A percentile compares a stretch with the other conserved stretches of the same genome.
phyloP scores from a whole-genome alignment of 2,888 invertebrate genomes.

The Microdon myrmicae region DNA sequence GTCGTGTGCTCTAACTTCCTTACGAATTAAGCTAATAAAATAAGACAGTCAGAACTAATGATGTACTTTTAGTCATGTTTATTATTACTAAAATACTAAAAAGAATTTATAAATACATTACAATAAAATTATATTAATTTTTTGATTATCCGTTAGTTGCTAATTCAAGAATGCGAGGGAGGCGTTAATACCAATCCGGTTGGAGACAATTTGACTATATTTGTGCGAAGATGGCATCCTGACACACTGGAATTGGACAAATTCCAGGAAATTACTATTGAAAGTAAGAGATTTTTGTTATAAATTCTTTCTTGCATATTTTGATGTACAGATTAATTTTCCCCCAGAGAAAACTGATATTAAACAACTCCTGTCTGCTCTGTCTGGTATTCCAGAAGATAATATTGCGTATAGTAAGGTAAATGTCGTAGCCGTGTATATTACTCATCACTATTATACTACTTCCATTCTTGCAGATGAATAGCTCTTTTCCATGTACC shows the following conservation, averaged over 20 bases:
- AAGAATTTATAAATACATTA: too few relatives aligned
- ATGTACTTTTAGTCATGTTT: too few relatives aligned
- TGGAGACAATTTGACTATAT: constrained; percentile 69
- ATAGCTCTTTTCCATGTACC: constrained; percentile 72
- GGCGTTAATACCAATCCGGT: constrained; percentile 65
- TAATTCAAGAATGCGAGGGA: constrained; percentile 65
- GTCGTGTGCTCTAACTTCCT: too few relatives aligned
- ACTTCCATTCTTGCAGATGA: constrained; percentile 55
- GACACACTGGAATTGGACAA: constrained; percentile 69
- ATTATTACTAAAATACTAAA: too few relatives aligned
- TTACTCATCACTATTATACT: too few relatives aligned
- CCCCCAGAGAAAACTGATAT: constrained; percentile 69
- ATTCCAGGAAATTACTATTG: constrained; percentile 71
- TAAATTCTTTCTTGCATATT: not conserved
- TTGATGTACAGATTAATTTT: not conserved
- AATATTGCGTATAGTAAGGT: constrained; percentile 73
- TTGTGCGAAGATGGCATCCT: constrained; percentile 72
- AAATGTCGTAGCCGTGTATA: constrained; percentile 5
- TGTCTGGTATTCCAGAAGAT: constrained; percentile 73
- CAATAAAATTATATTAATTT: constrained; percentile 5
- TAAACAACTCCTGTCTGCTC: constrained; percentile 66
- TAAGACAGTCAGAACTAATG: too few relatives aligned
- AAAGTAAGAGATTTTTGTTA: constrained; percentile 63
- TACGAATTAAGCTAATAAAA: too few relatives aligned
- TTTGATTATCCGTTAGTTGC: too few relatives aligned